Percentiles rank a stretch among this genome's conserved stretches.
Conservation (phyloP, 2,888 invertebrate species). For the Platycnemis pennipes region DNA sequence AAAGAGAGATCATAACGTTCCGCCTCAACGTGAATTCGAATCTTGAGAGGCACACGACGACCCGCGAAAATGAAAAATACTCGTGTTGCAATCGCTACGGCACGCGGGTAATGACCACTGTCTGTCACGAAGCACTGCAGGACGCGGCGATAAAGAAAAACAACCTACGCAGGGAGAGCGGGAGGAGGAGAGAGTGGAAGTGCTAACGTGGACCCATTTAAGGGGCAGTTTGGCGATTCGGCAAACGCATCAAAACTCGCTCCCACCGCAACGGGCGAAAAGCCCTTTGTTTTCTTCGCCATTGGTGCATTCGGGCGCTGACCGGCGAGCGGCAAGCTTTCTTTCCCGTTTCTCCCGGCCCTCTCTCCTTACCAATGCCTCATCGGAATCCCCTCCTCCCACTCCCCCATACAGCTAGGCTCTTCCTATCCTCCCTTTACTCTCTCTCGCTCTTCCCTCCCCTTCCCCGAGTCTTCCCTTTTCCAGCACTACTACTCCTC, state of each 20-base stretch:
- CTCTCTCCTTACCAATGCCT: not conserved
- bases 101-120: conserved; percentile 40
- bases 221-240: conserved; percentile 44
- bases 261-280: conserved; percentile 60
- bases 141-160: conserved; percentile 28
- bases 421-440: conserved; percentile 10
- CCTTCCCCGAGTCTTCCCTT: conserved; percentile 7
- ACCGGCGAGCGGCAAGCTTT: conserved; percentile 60
- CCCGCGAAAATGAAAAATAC: not conserved
- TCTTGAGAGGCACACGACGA: not conserved
- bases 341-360: conserved; percentile 53
- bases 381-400: conserved; percentile 14
- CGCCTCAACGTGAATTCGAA: not conserved
- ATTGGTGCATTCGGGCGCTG: conserved; percentile 64
- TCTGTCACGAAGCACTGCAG: conserved; percentile 12
- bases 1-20: not conserved
- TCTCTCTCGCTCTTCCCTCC: not conserved
- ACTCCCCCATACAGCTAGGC: not conserved
- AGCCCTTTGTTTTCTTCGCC: conserved; percentile 61
- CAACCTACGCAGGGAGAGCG: not conserved
- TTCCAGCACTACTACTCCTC: conserved; percentile 31
- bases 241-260: conserved; percentile 66
- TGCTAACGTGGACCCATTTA: conserved; percentile 49
- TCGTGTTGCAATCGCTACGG: conserved; percentile 19
- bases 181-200: conserved; percentile 23